Base-by-base conservation (phyloP, 2,113 vertebrate species). In the Channa maculata region DNA sequence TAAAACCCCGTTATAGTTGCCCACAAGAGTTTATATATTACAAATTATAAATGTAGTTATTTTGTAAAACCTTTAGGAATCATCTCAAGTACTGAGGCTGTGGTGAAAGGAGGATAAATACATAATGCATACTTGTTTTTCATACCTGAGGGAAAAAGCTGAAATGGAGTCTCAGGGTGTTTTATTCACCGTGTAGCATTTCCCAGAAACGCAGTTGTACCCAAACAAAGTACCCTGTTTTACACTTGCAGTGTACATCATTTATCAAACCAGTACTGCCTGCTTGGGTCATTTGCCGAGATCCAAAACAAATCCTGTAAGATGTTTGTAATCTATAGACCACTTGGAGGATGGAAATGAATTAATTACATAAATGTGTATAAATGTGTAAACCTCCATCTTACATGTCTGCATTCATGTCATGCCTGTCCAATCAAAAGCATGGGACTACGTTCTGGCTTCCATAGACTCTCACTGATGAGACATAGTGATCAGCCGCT, bases 241-340 rank as follows among this genome's bases (percentile, higher is more conserved):
- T 37, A 38, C 10, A 2, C 57, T 54, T 0, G 11, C 0, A 41
- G 13, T 11, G 57, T 59, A 0, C 51, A 53, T 71, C 63, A 48
- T 79, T 71, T 64, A 75, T 79, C 62, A 78, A 49, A 33, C n/a
- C 1, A n/a, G 34, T 51, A 6, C 45, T 49, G n/a, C 50, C 48
- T 69, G 60, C 46, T 48, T 2, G 10, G 64, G 53, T 71, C 38
- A 41, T 60, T 14, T 34, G 51, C 51, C 6, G 0, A 36, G 50
- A 62, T 46, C 14, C 44, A 45, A 15, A 64, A 4, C 48, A 48
- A 12, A 48, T 63, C 39, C 46, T 24, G 44, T 13, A 3, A 39
- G 62, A 51, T 69, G 38, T 76, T 15, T 67, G 8, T 45, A 37
- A 67, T 50, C 38, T n/a, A 41, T 1, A 9, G 34, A 73, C 38